Base-by-base conservation (phyloP, 2,113 vertebrate genomes). In the Anser cygnoides region DNA sequence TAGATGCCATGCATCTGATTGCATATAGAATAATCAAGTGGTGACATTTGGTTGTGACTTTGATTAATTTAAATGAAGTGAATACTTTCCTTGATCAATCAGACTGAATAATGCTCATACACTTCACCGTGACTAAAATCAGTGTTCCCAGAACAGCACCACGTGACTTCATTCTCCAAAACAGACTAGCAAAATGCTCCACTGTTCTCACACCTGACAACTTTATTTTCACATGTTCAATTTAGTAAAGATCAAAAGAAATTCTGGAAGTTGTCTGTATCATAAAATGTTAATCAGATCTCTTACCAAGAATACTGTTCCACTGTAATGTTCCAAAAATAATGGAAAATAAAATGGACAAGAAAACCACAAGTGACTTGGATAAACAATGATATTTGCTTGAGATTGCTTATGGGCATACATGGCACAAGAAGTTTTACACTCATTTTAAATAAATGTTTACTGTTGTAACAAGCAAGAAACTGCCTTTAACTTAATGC, bases 21-120 rank as follows among this genome's bases (percentile, higher is more conserved):
- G 11, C 31, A 18, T 62, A 12, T 12, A 74, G 54, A 90, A 84
- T 66, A 89, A 87, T 57, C 39, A 61, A 80, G 87, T 72, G 35
- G 59, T 87, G 84, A 66, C 23, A 70, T 95, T 92, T 97, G 33
- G 25, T 86, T 96, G 59, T 83, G 58, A 14, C 31, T 81, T 93
- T 83, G 87, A 84, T 95, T 95, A 65, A 77, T 77, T 59, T 93
- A 96, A 97, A 95, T 93, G 79, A 96, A 96, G 26, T 2, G 33
- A 96, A 93, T 89, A 61, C 63, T 96, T 97, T 85, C 59, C 58
- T 93, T 96, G 93, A 96, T 97, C 94, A 96, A 66, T 96, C 94
- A 96, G 59, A 94, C 79, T 95, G 92, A 96, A 95, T 95, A 93
- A 96, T 90, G 89, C 91, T 68, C 65, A 93, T 89, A n/a, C 33